Percentiles rank a stretch among this genome's conserved stretches.
Conservation (phyloP, 2,113 vertebrate species). For the Scomber japonicus region DNA sequence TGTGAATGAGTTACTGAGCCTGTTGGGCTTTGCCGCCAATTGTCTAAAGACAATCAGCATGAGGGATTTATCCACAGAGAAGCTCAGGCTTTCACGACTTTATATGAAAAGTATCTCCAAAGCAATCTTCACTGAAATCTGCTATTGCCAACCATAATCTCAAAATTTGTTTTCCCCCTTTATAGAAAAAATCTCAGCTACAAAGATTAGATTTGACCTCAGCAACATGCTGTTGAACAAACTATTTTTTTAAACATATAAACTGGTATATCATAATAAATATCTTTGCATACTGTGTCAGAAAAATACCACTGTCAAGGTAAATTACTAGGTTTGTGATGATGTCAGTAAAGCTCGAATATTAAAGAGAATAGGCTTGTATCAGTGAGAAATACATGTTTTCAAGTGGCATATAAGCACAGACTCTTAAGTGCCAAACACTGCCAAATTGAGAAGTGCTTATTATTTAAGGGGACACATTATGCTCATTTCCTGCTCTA, state of each 20-base stretch:
- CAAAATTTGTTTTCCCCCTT: background rate
- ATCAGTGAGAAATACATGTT: too few species aligned
- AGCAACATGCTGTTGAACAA: background rate
- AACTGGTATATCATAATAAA: background rate
- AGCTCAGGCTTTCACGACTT: conserved; percentile 4
- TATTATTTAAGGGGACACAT: background rate
- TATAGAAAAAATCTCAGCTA: too few species aligned
- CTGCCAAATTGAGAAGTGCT: background rate
- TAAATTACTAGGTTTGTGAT: background rate
- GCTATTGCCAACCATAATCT: background rate
- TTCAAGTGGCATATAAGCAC: background rate
- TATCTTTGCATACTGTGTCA: too few species aligned
- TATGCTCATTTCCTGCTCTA: too few species aligned
- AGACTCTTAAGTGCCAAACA: background rate
- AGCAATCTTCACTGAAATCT: background rate
- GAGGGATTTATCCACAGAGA: conserved; percentile 12
- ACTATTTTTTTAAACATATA: background rate
- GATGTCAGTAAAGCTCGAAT: background rate
- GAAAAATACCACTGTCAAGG: too few species aligned
- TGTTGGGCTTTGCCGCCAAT: conserved; percentile 18
- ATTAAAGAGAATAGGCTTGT: conserved; percentile 5
- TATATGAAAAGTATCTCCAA: background rate
- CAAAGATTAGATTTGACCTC: background rate
- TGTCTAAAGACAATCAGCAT: conserved; percentile 14
- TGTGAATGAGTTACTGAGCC: conserved; percentile 29